Base-by-base conservation (phyloP, 2,888 invertebrate species). In the Melanostoma mellinum region DNA sequence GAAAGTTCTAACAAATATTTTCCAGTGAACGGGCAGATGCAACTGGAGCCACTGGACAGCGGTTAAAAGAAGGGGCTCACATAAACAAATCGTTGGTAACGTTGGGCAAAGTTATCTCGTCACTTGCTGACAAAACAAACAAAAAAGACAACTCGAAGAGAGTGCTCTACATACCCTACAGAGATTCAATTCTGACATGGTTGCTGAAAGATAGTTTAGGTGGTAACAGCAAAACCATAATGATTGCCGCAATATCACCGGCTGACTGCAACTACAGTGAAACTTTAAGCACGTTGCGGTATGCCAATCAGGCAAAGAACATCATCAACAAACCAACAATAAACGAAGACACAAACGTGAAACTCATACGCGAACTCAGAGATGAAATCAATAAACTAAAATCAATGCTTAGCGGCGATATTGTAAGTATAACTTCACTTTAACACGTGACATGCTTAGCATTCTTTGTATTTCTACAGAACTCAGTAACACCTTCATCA, bases 21-120 rank as follows among this genome's bases (percentile, higher is more conserved):
- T 20, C 46, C 35, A 97, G 97, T 89, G 97, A 97, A 91, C 93
- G 97, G 52, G 97, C 97, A 0, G 96, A 97, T 91, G 95, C 97
- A 9, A 96, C 97, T 0, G 97, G 97, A 48, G 97, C 98, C 20
- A 97, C 97, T 6, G 98, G 98, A 0, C 96, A 97, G 91, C 93
- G 98, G 32, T 92, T 98, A 85, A 97, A 96, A 90, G 97, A 97
- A 91, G 97, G 97, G 71, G 97, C 96, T 32, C 97, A 97, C 91
- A 97, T 97, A 88, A 97, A 97, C 91, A 97, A 97, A 92, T 97
- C 97, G 0, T 92, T 97, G 71, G 97, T 97, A 33, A 97, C 97
- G 30, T 92, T 97, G 68, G 97, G 97, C 80, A 96, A 96, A 86
- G 97, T 97, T 87, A 97, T 97, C 90, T 96, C 96, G 42, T 96